phyloP scores from a whole-genome alignment of 2,797 vertebrate species.

The Myotis vivesi region DNA sequence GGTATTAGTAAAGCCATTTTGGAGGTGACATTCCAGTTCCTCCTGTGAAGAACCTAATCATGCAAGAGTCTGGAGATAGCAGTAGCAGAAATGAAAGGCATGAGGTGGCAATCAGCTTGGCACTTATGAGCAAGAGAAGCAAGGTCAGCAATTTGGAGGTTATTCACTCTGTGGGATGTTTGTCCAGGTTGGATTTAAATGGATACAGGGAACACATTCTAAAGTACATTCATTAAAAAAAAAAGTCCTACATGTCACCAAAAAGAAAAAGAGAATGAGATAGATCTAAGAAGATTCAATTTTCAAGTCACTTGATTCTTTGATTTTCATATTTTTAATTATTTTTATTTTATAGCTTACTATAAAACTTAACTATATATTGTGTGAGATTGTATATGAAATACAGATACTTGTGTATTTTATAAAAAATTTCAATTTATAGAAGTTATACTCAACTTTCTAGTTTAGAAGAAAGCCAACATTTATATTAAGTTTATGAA shows the following conservation, averaged over 20 bases:
- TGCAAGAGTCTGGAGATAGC: neutral
- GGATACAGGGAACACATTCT: neutral
- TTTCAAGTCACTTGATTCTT: neutral
- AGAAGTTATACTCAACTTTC: conserved; percentile 46
- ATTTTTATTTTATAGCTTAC: conserved; percentile 23
- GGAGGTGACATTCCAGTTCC: neutral
- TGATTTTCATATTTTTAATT: conserved; percentile 44
- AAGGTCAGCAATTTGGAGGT: neutral
- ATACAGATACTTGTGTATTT: conserved; percentile 9
- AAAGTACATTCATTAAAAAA: neutral
- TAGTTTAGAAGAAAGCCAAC: conserved; percentile 38
- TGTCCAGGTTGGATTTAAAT: neutral
- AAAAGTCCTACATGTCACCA: neutral
- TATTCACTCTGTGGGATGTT: neutral
- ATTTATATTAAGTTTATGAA: conserved; percentile 35
- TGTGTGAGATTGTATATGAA: neutral
- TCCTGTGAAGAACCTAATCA: neutral
- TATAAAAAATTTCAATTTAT: conserved; percentile 12
- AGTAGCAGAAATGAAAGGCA: neutral
- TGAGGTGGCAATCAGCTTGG: neutral
- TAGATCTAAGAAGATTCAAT: neutral
- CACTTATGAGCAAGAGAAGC: neutral
- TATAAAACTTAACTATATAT: conserved; percentile 3
- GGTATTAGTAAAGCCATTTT: neutral
- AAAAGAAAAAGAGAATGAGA: neutral